Conservation (phyloP, 2,113 vertebrate species). For the Catharus bicknelli region DNA sequence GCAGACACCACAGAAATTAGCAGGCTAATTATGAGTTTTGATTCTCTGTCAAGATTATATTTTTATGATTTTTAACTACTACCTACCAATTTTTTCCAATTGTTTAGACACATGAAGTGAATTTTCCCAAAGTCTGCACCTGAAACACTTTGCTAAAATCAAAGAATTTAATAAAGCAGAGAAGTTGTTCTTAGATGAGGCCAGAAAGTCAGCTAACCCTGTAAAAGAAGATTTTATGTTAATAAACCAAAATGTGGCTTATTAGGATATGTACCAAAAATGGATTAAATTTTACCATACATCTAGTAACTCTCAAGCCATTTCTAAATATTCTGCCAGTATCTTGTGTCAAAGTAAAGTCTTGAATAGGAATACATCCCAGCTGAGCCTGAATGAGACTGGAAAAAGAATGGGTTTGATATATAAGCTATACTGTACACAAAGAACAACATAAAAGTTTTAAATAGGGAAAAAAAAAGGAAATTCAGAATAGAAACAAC, state of each 20-base stretch:
- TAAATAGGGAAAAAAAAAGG: not conserved
- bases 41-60: not conserved
- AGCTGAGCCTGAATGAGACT: constrained; percentile 97
- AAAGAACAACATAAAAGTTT: not conserved
- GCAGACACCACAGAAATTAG: not conserved
- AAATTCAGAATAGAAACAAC: constrained; percentile 2
- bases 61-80: not conserved
- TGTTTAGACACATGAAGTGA: constrained; percentile 91
- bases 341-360: constrained; percentile 94
- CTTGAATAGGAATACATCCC: constrained; percentile 90
- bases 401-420: not conserved
- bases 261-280: not conserved
- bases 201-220: constrained; percentile 92
- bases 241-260: constrained; percentile 17
- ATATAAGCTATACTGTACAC: not conserved
- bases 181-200: constrained; percentile 80
- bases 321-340: constrained; percentile 92
- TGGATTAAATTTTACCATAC: constrained; percentile 74
- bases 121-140: constrained; percentile 94
- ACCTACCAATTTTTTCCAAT: constrained; percentile 94
- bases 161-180: constrained; percentile 83
- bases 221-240: constrained; percentile 31
- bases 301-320: constrained; percentile 90
- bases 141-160: constrained; percentile 94
- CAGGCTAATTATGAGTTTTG: not conserved